Base-by-base conservation (phyloP, 2,797 vertebrate species). In the Myotis daubentonii region DNA sequence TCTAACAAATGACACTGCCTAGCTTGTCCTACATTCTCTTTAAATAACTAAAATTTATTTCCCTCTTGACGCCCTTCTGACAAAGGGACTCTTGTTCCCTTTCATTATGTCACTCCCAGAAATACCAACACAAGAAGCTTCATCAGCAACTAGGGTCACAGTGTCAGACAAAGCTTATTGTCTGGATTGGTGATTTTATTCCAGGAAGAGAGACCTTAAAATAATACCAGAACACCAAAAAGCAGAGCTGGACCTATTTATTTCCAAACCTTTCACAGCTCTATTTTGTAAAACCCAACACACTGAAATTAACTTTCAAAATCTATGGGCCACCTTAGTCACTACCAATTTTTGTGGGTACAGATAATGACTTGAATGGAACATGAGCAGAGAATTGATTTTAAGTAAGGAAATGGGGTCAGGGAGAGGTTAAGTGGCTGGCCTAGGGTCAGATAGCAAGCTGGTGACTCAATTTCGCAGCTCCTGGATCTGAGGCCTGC, bases 371-470 rank as follows among this genome's bases (percentile, higher is more conserved):
- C 78, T 95, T 92, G 75, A 90, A 83, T 33, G 93, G 90, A 88
- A 92, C 84, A 62, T 57, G 55, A 95, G 85, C 62, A 88, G 82
- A 92, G 78, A 90, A 85, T 91, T 97, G 94, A 94, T 93, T 97
- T 96, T 94, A 95, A 97, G 95, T 93, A 94, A 97, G 97, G 96
- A 97, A 97, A 96, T 97, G 93, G 86, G 96, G 96, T 97, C 97
- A 92, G 68, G 30, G 41, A 92, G 94, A 97, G 97, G 97, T 97
- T 97, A 97, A 97, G 97, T 97, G 97, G 91, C 89, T 84, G 76
- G 97, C 89, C 94, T 91, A 86, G 91, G 97, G 95, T 97, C 96
- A 97, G 97, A 97, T 97, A 97, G 93, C 97, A 96, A 97, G 94
- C 95, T 87, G 94, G 95, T 97, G 97, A 97, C 92, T 97, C 94